phyloP scores from a whole-genome alignment of 2,888 invertebrate species.

The Tigriopus californicus region DNA sequence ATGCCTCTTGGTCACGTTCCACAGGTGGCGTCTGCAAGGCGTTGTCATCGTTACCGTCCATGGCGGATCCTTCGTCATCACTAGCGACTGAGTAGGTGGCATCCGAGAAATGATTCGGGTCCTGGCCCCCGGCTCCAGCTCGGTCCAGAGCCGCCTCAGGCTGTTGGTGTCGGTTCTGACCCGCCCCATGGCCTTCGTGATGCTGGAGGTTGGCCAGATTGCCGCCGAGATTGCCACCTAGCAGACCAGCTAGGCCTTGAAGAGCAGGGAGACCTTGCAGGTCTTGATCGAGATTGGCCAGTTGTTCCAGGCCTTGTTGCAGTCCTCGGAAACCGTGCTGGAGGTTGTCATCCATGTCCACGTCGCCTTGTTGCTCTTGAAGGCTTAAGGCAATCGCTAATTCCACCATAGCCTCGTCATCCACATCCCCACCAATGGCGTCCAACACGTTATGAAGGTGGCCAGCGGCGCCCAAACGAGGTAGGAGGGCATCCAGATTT shows the following conservation, averaged over 20 bases:
- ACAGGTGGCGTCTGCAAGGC: slow-evolving; percentile 68
- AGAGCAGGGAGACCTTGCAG: slow-evolving; percentile 22
- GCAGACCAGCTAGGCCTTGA: slow-evolving; percentile 16
- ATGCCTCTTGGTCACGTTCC: slow-evolving; percentile 32
- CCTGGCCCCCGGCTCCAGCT: neutral
- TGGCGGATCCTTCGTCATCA: slow-evolving; percentile 86
- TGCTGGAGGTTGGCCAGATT: neutral
- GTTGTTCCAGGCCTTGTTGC: slow-evolving; percentile 25
- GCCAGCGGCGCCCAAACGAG: neutral
- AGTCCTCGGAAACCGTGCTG: slow-evolving; percentile 24
- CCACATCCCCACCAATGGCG: slow-evolving; percentile 68
- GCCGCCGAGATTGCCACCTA: neutral
- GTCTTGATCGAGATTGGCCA: slow-evolving; percentile 24
- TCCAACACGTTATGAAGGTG: slow-evolving; percentile 62
- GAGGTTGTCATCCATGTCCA: slow-evolving; percentile 24
- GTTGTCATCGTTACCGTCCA: slow-evolving; percentile 72
- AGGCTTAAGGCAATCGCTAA: slow-evolving; percentile 83
- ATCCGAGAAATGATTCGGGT: slow-evolving; percentile 46
- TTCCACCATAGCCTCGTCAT: slow-evolving; percentile 92
- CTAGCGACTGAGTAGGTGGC: slow-evolving; percentile 72
- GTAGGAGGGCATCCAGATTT: slow-evolving; percentile 20
- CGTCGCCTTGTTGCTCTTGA: slow-evolving; percentile 44
- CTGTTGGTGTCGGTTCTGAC: no score
- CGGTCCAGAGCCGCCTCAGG: neutral
- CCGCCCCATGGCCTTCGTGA: neutral